A percentile compares a stretch with the other conserved stretches of the same genome.
These are phyloP conservation scores for Bombus superbus DNA, from an alignment of 1,140 invertebrate species.

Conservation along the genomic window DNA sequence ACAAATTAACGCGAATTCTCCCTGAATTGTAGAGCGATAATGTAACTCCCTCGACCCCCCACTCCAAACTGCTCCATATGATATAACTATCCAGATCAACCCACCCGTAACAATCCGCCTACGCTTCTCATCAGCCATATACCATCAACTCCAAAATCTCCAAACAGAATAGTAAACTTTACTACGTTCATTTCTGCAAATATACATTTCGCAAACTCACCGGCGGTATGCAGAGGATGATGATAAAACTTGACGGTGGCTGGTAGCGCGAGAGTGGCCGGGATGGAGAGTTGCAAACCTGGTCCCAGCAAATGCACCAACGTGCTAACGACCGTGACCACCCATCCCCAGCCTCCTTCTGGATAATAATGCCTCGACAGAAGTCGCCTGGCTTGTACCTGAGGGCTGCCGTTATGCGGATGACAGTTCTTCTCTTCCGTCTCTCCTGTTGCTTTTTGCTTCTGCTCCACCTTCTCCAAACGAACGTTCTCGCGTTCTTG, in stretches of 20 bases:
- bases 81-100: neutral
- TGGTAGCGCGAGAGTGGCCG: conserved; percentile 71
- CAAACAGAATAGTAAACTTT: neutral
- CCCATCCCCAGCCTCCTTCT: conserved; percentile 92
- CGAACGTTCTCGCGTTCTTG: neutral
- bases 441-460: neutral
- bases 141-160: neutral
- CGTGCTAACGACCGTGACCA: conserved; percentile 86
- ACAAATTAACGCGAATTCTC: neutral
- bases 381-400: conserved; percentile 67
- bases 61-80: neutral
- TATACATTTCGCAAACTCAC: conserved; percentile 52
- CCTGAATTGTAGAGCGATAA: neutral
- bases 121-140: neutral
- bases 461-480: conserved; percentile 7
- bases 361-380: conserved; percentile 88
- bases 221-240: conserved; percentile 70
- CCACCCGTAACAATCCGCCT: neutral
- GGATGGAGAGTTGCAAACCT: conserved; percentile 86
- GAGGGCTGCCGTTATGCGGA: conserved; percentile 32
- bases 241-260: conserved; percentile 72
- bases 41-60: neutral
- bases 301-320: conserved; percentile 87
- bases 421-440: conserved; percentile 16
- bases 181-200: neutral